These are phyloP conservation scores for Percopsis omiscomaycus DNA, from an alignment of 2,797 vertebrate species.

Conservation along the genomic window DNA sequence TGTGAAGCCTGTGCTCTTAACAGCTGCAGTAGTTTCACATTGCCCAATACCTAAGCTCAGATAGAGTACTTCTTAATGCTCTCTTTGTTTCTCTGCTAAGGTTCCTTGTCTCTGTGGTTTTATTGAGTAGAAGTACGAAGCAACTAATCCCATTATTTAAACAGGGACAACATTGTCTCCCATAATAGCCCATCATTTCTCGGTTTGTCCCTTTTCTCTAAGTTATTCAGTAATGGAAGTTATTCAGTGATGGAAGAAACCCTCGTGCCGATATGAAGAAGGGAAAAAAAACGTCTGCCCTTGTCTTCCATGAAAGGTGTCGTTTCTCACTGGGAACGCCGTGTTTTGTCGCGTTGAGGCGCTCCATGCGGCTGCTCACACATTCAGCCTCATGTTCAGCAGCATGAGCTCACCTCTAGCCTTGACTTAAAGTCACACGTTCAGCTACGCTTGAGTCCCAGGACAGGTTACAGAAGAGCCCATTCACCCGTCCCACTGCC, in stretches of 20 bases:
- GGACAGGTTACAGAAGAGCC: conserved; percentile 75
- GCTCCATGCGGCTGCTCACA: conserved; percentile 12
- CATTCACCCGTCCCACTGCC: conserved; percentile 62
- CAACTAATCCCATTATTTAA: background rate
- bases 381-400: background rate
- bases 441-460: conserved; percentile 65
- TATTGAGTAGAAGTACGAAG: background rate
- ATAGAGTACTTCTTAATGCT: conserved; percentile 11
- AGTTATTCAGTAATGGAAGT: too few species aligned
- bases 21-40: conserved; percentile 33
- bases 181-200: too few species aligned
- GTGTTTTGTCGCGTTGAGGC: background rate
- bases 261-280: too few species aligned
- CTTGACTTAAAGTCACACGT: conserved; percentile 57
- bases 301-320: background rate
- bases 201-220: too few species aligned
- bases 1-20: conserved; percentile 40
- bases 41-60: conserved; percentile 50
- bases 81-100: conserved; percentile 38
- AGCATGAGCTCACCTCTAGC: conserved; percentile 2
- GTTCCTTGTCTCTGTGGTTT: conserved; percentile 9
- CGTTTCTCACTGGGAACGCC: conserved; percentile 4
- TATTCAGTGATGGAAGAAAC: too few species aligned
- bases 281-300: too few species aligned
- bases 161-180: background rate